A percentile compares a stretch with the other conserved stretches of the same genome.
phyloP scores from a whole-genome alignment of 2,888 invertebrate species.

The Dicranocentrus wangi region DNA sequence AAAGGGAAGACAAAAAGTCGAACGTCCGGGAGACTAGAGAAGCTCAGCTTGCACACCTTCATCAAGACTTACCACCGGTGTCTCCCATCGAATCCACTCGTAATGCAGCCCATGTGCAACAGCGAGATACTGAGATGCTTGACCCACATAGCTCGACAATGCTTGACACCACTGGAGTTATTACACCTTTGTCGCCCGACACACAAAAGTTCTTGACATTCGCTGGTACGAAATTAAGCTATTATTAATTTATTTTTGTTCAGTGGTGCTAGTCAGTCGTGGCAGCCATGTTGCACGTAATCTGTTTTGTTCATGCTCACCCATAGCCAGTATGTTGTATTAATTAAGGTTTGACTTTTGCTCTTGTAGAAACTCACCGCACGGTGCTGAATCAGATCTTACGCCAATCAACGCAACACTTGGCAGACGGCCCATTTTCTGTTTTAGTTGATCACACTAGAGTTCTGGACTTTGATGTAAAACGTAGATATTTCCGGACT shows the following conservation, averaged over 20 bases:
- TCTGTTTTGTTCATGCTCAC: too few species aligned
- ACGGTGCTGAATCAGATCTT: slow-evolving; percentile 92
- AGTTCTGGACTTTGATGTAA: slow-evolving; percentile 92
- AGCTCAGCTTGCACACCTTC: slow-evolving; percentile 76
- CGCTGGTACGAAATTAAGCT: slow-evolving; percentile 78
- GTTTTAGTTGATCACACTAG: slow-evolving; percentile 90
- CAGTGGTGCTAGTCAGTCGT: too few species aligned
- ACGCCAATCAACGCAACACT: slow-evolving; percentile 84
- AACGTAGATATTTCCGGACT: slow-evolving; percentile 89
- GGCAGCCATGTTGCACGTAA: too few species aligned
- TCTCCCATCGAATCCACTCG: slow-evolving; percentile 67
- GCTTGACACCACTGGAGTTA: slow-evolving; percentile 63
- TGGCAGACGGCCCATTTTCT: slow-evolving; percentile 90
- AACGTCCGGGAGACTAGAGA: slow-evolving; percentile 74
- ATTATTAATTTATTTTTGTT: too few species aligned
- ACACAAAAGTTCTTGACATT: slow-evolving; percentile 87
- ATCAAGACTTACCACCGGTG: slow-evolving; percentile 73
- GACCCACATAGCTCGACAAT: slow-evolving; percentile 61
- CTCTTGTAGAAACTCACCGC: slow-evolving; percentile 84
- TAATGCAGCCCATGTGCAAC: background rate
- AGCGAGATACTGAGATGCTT: slow-evolving; percentile 66
- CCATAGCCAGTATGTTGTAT: too few species aligned
- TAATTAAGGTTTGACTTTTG: too few species aligned
- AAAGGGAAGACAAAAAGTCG: slow-evolving; percentile 72
- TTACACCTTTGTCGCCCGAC: slow-evolving; percentile 78